Base-by-base conservation (phyloP, 2,888 invertebrate genomes). In the Synanthedon tipuliformis region DNA sequence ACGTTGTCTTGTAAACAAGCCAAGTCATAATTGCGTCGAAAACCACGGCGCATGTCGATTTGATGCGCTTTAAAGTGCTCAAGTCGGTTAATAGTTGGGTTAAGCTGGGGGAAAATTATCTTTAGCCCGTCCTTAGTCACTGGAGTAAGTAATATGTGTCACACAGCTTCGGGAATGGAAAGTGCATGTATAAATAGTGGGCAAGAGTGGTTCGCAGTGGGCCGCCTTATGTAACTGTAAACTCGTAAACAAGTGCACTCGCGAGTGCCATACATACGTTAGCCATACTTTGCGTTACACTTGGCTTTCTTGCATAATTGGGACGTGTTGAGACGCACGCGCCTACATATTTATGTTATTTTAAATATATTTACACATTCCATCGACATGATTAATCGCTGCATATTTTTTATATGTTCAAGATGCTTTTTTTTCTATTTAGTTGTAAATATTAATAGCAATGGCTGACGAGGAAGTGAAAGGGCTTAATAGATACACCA, bases 171-270 rank as follows among this genome's bases (percentile, higher is more conserved):
- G 65, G 70, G 73, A 75, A 78, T 77, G 79, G 78, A 81, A 81
- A 78, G 75, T 75, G 75, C 67, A 66, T 50, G 45, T 80, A 81
- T 81, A 80, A 82, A 83, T 81, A 79, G 78, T 74, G 65, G 62
- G 66, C 66, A 69, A 10, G 71, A 72, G 71, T 64, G 61, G 60
- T 66, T 65, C 61, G 63, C 69, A 73, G 70, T 75, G 72, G 73
- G 72, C 69, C 73, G 70, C 64, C 75, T 83, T 80, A 82, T 79
- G 78, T 77, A 82, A 82, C 72, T 55, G 69, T 62, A 64, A 71
- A 65, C 72, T 76, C 77, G 78, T 85, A 85, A 83, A 82, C 82
- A 83, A 75, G 55, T 51, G 68, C 66, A 63, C 62, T 65, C 64
- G 34, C 63, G 68, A 59, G 57, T 65, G 63, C 62, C 61, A 58